Conservation (phyloP, 2,113 vertebrate species). For the Crypturellus undulatus region DNA sequence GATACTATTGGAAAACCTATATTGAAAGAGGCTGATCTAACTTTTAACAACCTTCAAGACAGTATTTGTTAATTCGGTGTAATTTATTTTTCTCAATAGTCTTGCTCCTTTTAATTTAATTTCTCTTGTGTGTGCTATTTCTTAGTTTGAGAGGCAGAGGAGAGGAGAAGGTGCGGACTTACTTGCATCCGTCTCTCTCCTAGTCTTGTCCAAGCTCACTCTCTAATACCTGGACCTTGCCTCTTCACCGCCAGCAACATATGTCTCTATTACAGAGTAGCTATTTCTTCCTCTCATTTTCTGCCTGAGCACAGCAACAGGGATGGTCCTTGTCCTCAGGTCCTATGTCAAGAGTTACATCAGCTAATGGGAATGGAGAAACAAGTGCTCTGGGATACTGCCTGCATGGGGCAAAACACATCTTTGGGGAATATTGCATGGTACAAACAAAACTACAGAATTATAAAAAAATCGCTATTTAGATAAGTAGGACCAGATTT, state of each 20-base stretch:
- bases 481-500: background rate
- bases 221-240: background rate
- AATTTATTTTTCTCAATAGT: constrained; percentile 43
- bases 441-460: background rate
- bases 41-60: background rate
- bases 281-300: background rate
- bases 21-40: background rate
- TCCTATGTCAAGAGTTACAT: background rate
- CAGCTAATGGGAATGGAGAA: background rate
- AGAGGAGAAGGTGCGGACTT: background rate
- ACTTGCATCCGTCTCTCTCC: background rate
- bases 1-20: background rate
- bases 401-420: background rate
- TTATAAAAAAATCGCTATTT: background rate
- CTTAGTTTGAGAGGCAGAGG: background rate
- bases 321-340: background rate
- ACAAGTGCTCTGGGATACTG: rapidly evolving
- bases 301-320: background rate
- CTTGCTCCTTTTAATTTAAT: background rate
- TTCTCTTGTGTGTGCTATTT: background rate
- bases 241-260: background rate
- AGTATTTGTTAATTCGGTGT: constrained; percentile 10
- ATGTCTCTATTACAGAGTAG: background rate
- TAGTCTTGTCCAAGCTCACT: background rate
- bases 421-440: background rate